Conservation (phyloP, 2,113 vertebrate species). For the Eudyptes chrysolophus region DNA sequence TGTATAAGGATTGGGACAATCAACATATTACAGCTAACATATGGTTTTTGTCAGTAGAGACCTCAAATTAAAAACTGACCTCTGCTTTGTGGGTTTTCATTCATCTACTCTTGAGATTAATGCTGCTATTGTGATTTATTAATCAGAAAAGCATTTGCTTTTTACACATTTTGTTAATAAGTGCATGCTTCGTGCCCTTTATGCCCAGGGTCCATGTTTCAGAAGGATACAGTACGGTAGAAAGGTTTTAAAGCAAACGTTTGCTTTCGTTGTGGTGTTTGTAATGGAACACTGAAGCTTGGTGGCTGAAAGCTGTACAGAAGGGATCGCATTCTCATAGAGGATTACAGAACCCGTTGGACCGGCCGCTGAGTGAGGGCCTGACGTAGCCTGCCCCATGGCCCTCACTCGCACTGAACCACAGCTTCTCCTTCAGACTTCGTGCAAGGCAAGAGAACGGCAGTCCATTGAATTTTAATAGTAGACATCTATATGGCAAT, state of each 20-base stretch:
- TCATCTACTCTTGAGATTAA: neutral
- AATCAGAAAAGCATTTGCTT: neutral
- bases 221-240: neutral
- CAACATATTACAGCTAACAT: neutral
- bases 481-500: neutral
- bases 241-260: neutral
- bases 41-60: neutral
- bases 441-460: accelerated
- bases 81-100: neutral
- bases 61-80: neutral
- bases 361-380: neutral
- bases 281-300: neutral
- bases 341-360: neutral
- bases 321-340: neutral
- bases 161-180: neutral
- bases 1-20: neutral
- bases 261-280: neutral
- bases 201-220: neutral
- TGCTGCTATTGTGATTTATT: neutral
- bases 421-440: neutral
- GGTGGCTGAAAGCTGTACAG: neutral
- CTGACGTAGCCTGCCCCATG: neutral
- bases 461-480: neutral
- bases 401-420: accelerated
- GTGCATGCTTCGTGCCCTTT: neutral